Conservation (phyloP, 1,140 invertebrate species). For the Drosophila pruinosa region DNA sequence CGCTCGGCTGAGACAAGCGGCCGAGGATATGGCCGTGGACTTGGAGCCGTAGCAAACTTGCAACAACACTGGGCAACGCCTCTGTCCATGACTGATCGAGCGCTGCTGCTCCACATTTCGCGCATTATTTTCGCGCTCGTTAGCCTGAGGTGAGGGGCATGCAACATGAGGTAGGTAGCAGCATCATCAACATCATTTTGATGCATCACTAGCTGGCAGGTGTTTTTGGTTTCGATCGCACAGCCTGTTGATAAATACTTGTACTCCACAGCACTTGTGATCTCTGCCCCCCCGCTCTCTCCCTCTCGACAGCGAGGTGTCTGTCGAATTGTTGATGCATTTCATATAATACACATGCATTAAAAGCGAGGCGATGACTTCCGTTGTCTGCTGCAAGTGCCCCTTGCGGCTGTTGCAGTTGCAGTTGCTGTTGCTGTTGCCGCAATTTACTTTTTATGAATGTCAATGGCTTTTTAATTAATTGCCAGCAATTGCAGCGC, state of each 20-base stretch:
- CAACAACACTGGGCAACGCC: not conserved
- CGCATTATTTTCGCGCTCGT: slow-evolving; percentile 79
- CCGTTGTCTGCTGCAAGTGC: slow-evolving; percentile 42
- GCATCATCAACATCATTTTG: slow-evolving; percentile 11
- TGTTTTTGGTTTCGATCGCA: slow-evolving; percentile 67
- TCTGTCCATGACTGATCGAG: slow-evolving; percentile 20
- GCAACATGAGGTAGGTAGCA: not conserved
- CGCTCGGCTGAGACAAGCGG: slow-evolving; percentile 18
- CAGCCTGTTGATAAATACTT: slow-evolving; percentile 78
- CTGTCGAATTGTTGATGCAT: slow-evolving; percentile 71
- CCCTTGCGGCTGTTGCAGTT: slow-evolving; percentile 23
- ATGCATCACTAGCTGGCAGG: slow-evolving; percentile 56
- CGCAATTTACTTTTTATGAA: slow-evolving; percentile 81
- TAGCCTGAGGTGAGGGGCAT: slow-evolving; percentile 34
- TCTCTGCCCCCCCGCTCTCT: not conserved
- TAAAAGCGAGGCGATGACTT: slow-evolving; percentile 34
- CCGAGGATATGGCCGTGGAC: slow-evolving; percentile 1
- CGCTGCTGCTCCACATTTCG: slow-evolving; percentile 71
- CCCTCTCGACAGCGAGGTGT: slow-evolving; percentile 40
- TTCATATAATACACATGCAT: slow-evolving; percentile 72
- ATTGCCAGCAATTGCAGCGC: slow-evolving; percentile 61
- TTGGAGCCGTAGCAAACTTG: not conserved
- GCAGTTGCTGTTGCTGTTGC: slow-evolving; percentile 53
- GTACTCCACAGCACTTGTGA: slow-evolving; percentile 15
- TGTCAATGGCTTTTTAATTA: slow-evolving; percentile 81